These are phyloP conservation scores for Sesia bembeciformis DNA, from an alignment of 2,888 invertebrate species.

Conservation along the genomic window DNA sequence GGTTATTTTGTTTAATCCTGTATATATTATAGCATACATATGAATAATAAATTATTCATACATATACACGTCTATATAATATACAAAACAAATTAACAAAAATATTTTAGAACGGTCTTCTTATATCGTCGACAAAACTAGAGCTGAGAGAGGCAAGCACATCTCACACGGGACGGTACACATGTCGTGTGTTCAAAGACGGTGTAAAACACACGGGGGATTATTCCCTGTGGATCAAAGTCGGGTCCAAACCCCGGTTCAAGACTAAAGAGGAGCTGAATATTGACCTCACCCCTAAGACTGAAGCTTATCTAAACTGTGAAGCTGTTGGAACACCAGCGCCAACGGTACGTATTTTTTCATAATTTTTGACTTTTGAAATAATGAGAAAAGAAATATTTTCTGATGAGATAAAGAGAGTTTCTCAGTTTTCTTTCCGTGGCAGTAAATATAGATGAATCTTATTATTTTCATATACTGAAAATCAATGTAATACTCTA, in stretches of 20 bases:
- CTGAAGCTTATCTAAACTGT: constrained; percentile 21
- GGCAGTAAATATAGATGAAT: too few species aligned
- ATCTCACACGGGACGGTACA: constrained; percentile 31
- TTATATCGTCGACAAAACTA: background rate
- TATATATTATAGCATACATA: too few species aligned
- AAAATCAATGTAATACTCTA: too few species aligned
- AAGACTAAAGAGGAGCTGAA: constrained; percentile 11
- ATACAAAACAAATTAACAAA: too few species aligned
- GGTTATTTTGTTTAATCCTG: too few species aligned
- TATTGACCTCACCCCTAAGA: constrained; percentile 17
- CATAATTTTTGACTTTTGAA: background rate
- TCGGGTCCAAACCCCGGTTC: constrained; percentile 33
- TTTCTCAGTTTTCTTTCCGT: too few species aligned
- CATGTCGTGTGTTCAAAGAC: constrained; percentile 32
- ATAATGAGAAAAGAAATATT: too few species aligned
- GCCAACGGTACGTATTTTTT: constrained; percentile 22
- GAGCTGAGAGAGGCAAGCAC: background rate
- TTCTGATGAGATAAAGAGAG: too few species aligned
- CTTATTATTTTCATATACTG: too few species aligned
- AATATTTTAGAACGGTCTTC: background rate
- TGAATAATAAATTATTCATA: too few species aligned
- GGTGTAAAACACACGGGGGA: constrained; percentile 15
- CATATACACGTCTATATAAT: too few species aligned
- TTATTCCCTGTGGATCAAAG: constrained; percentile 14
- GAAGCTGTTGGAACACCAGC: constrained; percentile 22